A percentile compares a stretch with the other conserved stretches of the same genome.
Evolutionary conservation across 2,888 invertebrate species (phyloP).

Genomic region (Corbicula japonica): DNA sequence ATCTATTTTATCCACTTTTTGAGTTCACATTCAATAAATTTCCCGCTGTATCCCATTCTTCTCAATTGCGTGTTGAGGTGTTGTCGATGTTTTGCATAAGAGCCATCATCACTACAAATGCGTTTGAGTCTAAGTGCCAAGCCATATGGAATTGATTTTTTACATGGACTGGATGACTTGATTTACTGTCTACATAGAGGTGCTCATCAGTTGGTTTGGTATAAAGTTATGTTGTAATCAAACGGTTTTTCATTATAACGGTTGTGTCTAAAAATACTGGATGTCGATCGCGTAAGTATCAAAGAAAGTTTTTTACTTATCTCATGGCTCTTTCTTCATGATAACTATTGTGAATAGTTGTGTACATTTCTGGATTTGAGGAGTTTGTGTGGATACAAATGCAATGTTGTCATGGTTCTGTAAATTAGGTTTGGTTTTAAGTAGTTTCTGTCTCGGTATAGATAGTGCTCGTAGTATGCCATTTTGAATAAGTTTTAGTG

Average conservation of each 20-base stretch:
- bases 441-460: too few relatives aligned
- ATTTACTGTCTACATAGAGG: background rate
- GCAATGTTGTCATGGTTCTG: too few relatives aligned
- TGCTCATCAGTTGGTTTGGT: background rate
- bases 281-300: too few relatives aligned
- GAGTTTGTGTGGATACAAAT: too few relatives aligned
- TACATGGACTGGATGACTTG: background rate
- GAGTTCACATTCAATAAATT: background rate
- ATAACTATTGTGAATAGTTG: too few relatives aligned
- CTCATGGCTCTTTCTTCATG: too few relatives aligned
- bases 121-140: background rate
- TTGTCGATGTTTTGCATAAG: background rate
- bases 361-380: too few relatives aligned
- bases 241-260: background rate
- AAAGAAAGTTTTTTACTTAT: too few relatives aligned
- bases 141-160: background rate
- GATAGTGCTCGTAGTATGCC: too few relatives aligned
- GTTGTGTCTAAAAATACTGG: background rate
- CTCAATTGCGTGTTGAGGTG: background rate
- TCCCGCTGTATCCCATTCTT: background rate
- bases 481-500: too few relatives aligned
- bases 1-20: background rate
- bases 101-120: background rate
- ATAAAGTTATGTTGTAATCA: background rate
- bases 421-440: too few relatives aligned